Base-by-base conservation (phyloP, 2,888 invertebrate genomes). In the Clivina fossor region DNA sequence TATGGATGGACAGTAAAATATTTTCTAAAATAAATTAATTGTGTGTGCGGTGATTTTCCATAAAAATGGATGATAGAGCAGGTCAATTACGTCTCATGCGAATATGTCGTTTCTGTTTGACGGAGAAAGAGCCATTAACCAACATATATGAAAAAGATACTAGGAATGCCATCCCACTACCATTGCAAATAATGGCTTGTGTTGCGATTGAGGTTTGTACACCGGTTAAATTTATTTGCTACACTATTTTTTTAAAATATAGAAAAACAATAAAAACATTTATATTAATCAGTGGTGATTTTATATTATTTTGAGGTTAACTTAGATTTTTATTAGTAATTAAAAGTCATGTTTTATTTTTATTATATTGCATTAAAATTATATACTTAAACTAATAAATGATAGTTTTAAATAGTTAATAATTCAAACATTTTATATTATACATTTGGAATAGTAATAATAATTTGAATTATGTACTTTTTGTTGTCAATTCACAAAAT, bases 171-270 rank as follows among this genome's bases (percentile, higher is more conserved):
- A 80, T 84, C 63, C 82, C 85, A 63, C 76, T 89, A 64, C 78
- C 84, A 51, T 72, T 88, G 64, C 88, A 89, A 77, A 84, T 89
- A 66, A 83, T 89, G 82, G 84, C 88, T 48, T 85, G 86, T 69
- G 79, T 86, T 61, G 81, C 86, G 56, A 82, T 89, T 63, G 89
- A 90, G 86, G 89, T 89, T 69, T 60, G 69, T 69, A 65, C 64
- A 50, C 57, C 46, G 53, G 64, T 64, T 66, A 61, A 60, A 24
- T 41, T 54, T 53, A 24, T 9, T 2, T n/a, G n/a, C n/a, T n/a
- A n/a, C n/a, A n/a, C n/a, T n/a, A n/a, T n/a, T n/a, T n/a, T n/a
- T n/a, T n/a, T n/a, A n/a, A n/a, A n/a, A n/a, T n/a, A n/a, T n/a
- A n/a, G n/a, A n/a, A n/a, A n/a, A n/a, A n/a, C n/a, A n/a, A n/a